Conservation (phyloP, 2,888 invertebrate genomes). For the Cosmia trapezina region DNA sequence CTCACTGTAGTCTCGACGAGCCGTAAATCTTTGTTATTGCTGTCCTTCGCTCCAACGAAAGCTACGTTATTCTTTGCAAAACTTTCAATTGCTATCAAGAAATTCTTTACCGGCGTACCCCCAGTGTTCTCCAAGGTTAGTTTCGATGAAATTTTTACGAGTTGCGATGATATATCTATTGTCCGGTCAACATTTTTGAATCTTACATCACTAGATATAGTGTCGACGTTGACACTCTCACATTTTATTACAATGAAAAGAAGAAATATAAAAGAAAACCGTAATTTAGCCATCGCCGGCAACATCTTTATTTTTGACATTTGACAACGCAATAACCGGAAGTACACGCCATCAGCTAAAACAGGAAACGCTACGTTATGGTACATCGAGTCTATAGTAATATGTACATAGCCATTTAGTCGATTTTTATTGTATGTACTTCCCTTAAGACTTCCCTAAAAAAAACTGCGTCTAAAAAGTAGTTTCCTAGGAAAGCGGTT, state of each 20-base stretch:
- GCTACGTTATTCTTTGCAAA: slow-evolving; percentile 92
- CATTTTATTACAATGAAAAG: slow-evolving; percentile 76
- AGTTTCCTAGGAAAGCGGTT: too few species aligned
- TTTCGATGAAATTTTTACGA: slow-evolving; percentile 95
- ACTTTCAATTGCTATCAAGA: slow-evolving; percentile 93
- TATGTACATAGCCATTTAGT: slow-evolving; percentile 14
- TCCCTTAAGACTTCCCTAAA: too few species aligned
- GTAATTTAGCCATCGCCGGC: slow-evolving; percentile 85
- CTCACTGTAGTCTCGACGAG: slow-evolving; percentile 88
- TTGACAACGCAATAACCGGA: slow-evolving; percentile 85
- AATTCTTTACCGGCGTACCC: slow-evolving; percentile 92
- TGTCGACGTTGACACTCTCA: slow-evolving; percentile 81
- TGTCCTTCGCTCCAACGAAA: slow-evolving; percentile 93
- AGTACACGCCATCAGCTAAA: slow-evolving; percentile 84
- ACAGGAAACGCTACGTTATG: slow-evolving; percentile 64
- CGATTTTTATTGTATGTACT: slow-evolving; percentile 16
- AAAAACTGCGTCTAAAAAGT: background rate
- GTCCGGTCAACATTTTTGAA: slow-evolving; percentile 96
- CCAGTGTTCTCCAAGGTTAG: slow-evolving; percentile 96
- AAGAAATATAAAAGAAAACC: slow-evolving; percentile 79
- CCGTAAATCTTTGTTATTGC: slow-evolving; percentile 90
- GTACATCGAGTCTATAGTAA: background rate
- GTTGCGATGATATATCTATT: slow-evolving; percentile 96
- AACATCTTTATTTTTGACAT: slow-evolving; percentile 76
- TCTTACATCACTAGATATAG: slow-evolving; percentile 90